Evolutionary conservation across 2,888 invertebrate genomes (phyloP).

Genomic region (Tetanocera ferruginea): DNA sequence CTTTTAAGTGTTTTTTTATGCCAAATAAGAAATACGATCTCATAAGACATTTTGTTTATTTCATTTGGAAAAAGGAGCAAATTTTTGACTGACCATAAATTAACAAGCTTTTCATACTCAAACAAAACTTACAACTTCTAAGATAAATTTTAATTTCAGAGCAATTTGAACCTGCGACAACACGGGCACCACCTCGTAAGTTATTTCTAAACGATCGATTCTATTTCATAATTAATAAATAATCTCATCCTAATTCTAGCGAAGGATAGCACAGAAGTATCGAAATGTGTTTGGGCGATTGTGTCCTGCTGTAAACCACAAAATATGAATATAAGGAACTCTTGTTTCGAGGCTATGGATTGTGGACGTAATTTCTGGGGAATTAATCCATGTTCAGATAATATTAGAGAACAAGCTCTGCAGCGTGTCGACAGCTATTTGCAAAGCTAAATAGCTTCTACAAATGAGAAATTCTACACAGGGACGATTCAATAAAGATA

Average conservation of each 20-base stretch:
- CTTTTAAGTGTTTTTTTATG: no score
- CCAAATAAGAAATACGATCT: no score
- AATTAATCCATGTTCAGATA: conserved; percentile 77
- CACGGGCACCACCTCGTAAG: neutral
- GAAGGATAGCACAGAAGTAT: conserved; percentile 56
- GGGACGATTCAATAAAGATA: no score
- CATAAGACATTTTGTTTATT: no score
- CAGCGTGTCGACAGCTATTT: conserved; percentile 10
- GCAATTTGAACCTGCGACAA: neutral
- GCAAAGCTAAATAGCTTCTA: neutral
- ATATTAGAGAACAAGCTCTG: conserved; percentile 63
- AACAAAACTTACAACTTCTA: no score
- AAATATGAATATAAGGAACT: conserved; percentile 70
- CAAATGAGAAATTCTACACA: no score
- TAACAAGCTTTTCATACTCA: no score
- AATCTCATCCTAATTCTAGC: neutral
- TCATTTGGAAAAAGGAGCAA: no score
- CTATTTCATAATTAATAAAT: neutral
- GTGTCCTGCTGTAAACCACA: conserved; percentile 77
- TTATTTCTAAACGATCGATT: neutral
- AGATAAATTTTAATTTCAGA: neutral
- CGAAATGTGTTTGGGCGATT: conserved; percentile 81
- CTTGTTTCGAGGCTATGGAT: conserved; percentile 79
- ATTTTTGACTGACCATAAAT: no score
- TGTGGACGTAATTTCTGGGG: conserved; percentile 84